phyloP scores from a whole-genome alignment of 1,140 invertebrate genomes.

The Eurosta solidaginis region DNA sequence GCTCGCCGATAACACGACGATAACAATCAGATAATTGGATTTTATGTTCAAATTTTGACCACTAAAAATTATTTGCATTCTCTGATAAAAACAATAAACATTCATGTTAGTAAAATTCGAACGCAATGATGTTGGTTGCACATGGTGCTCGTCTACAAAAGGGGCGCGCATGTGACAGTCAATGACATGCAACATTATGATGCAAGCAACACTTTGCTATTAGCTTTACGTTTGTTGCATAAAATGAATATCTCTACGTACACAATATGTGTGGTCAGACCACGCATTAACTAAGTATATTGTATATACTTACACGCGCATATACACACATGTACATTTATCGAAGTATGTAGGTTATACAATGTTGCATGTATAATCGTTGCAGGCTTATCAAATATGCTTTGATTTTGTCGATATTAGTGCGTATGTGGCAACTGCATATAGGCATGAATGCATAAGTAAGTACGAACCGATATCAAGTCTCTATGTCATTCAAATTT shows the following conservation, averaged over 20 bases:
- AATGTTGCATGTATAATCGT: too few relatives aligned
- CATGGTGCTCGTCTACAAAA: too few relatives aligned
- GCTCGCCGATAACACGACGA: too few relatives aligned
- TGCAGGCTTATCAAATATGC: neutral
- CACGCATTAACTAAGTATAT: too few relatives aligned
- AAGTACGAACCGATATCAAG: neutral
- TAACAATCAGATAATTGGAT: too few relatives aligned
- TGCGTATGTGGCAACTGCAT: neutral
- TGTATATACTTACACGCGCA: neutral
- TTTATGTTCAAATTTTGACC: too few relatives aligned
- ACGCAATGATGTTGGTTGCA: neutral
- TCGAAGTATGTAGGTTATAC: neutral
- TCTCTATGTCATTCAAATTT: neutral
- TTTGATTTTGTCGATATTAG: slow-evolving; percentile 22
- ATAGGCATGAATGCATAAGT: neutral
- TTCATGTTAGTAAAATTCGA: neutral
- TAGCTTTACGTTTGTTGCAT: slow-evolving; percentile 3
- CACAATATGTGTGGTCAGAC: slow-evolving; percentile 1
- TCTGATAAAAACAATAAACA: slow-evolving; percentile 15
- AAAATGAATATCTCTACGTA: slow-evolving; percentile 2
- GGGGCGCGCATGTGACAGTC: neutral
- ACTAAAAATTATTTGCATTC: too few relatives aligned
- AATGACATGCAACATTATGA: neutral
- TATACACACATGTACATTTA: neutral
- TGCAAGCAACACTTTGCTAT: slow-evolving; percentile 18